A percentile compares a stretch with the other conserved stretches of the same genome.
phyloP scores from a whole-genome alignment of 2,113 vertebrate genomes.

The Nothoprocta pentlandii region DNA sequence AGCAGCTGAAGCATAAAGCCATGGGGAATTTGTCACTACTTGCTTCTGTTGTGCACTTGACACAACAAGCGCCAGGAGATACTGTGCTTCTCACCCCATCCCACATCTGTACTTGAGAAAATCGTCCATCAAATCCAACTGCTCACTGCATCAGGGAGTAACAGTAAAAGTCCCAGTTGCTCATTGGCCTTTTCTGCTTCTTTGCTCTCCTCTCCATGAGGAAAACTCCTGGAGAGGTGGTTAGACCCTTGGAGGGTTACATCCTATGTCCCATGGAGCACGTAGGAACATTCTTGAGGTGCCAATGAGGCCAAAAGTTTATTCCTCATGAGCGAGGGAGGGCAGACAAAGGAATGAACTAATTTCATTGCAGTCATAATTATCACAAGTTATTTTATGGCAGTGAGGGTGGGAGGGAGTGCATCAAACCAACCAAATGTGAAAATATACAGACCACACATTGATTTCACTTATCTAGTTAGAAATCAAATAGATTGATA shows the following conservation, averaged over 20 bases:
- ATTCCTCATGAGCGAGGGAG: neutral
- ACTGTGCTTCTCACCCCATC: neutral
- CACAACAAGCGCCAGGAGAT: neutral
- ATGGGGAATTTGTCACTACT: neutral
- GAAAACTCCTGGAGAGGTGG: fast-evolving
- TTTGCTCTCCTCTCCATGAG: neutral
- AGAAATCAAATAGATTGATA: neutral
- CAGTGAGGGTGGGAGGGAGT: neutral
- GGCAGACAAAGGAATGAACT: too few relatives aligned
- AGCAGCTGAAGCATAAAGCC: neutral
- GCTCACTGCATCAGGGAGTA: neutral
- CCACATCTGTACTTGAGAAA: neutral
- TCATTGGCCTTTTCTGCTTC: neutral
- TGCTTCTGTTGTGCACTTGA: neutral
- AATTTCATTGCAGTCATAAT: neutral
- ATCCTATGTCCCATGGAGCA: neutral
- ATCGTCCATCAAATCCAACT: neutral
- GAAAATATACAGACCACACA: neutral
- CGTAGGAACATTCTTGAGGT: neutral
- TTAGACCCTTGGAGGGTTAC: neutral
- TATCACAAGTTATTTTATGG: neutral
- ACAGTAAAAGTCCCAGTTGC: neutral
- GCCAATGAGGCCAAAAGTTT: neutral
- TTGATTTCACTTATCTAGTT: neutral
- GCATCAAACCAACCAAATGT: neutral